Evolutionary conservation across 2,113 vertebrate genomes (phyloP), one percentile per base, ranked within the genome.

Genomic region (Caloenas nicobarica): DNA sequence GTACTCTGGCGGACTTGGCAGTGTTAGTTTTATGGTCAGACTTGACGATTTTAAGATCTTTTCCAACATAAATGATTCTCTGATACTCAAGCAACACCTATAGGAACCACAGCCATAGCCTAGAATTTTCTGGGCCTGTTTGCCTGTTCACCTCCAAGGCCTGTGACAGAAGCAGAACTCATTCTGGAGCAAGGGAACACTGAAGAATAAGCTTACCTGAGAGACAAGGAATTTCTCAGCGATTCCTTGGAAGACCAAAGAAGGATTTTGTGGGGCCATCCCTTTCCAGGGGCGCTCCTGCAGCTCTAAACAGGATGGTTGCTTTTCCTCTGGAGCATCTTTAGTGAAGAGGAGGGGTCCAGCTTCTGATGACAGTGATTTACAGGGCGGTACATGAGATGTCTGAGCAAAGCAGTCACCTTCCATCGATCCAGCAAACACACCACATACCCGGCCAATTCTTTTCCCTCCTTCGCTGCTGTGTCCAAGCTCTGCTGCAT

Each of bases 81-180:
- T 46, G 44, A 46, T 46, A 46, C 28, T 38, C 33, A 21, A 50
- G 72, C 48, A 83, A 18, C 33, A 28, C 14, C 34, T 61, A 5
- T 3, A 60, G 65, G 8, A 50, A 50, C 11, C 29, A 54, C 17
- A 83, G 40, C 24, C 29, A 10, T 33, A 44, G 73, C 10, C 8
- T 16, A 46, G 42, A 69, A 46, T 53, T 79, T 18, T 69, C 7
- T 0, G 0, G 21, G 38, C 6, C 36, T 2, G 1, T 71, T 77
- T 77, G 16, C 34, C 19, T 1, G 2, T 31, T 78, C 16, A 11
- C 34, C 54, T 79, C 48, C 46, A 69, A 73, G 34, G 13, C 7
- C 31, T 0, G 0, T 12, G 23, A 18, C 12, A 46, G 34, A 51
- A 62, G 16, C 60, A 46, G 54, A 25, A 53, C 18, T 34, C 28